Base-by-base conservation (phyloP, 2,888 invertebrate genomes). In the Gisinianus flammeolus region DNA sequence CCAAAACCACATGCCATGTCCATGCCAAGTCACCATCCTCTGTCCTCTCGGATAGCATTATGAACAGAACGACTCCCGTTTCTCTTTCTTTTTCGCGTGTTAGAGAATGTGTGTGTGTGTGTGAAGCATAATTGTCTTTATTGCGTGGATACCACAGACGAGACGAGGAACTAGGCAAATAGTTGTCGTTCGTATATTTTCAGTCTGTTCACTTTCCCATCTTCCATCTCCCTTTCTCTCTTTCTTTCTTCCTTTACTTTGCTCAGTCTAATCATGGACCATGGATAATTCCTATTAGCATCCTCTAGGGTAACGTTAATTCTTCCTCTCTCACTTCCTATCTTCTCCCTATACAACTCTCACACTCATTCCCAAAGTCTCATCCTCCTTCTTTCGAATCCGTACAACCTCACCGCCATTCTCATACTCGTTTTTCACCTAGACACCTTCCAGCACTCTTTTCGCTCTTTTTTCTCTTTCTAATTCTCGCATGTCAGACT, bases 261-360 rank as follows among this genome's bases (percentile, higher is more conserved):
- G 44, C 44, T 44, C 44, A 44, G 44, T 44, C 44, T 44, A 44
- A 44, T 44, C 44, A 44, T 44, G 44, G 19, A 44, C 44, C 19
- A 44, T 44, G 24, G 62, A 62, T 54, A 54, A 54, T 54, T 54
- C 54, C 54, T 54, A 54, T 62, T 62, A 62, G 26, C 24, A 24
- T 26, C 62, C 62, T 62, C 10, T 26, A 62, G 62, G 62, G 26
- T 26, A 62, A 26, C 12, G 26, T 62, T 62, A 62, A 62, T 62
- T 62, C 58, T 58, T 58, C 22, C 58, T 58, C 56, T 62, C 62
- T 62, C 24, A 24, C 62, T 62, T 54, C 6, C n/a, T n/a, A n/a
- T 54, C 54, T 54, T 54, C n/a, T 54, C 19, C n/a, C 54, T 54
- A 16, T 16, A 3, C 54, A 5, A n/a, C 54, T 54, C n/a, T 54